phyloP scores from a whole-genome alignment of 2,888 invertebrate genomes.

The Andrena camellia region DNA sequence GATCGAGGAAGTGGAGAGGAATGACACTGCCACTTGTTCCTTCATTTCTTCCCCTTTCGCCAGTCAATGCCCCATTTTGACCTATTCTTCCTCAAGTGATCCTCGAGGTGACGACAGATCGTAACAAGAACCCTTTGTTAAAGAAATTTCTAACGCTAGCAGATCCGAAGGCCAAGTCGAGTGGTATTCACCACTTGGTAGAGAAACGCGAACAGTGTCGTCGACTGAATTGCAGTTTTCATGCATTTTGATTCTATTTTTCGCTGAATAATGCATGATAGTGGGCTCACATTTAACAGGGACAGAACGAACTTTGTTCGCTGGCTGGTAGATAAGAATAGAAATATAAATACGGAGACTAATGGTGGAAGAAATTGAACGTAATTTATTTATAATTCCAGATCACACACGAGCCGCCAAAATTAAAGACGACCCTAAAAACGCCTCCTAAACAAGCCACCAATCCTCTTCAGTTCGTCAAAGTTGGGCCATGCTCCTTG shows the following conservation, averaged over 20 bases:
- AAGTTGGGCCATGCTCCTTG: slow-evolving; percentile 94
- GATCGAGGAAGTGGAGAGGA: background rate
- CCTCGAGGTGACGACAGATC: background rate
- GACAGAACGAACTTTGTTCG: background rate
- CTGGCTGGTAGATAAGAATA: background rate
- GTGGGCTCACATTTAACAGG: too few species aligned
- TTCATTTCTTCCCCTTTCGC: background rate
- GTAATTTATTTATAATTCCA: slow-evolving; percentile 55
- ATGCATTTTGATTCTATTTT: background rate
- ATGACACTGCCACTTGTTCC: background rate
- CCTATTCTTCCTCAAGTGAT: slow-evolving; percentile 26
- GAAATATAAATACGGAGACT: background rate
- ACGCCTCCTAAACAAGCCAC: slow-evolving; percentile 93
- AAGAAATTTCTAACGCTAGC: slow-evolving; percentile 6
- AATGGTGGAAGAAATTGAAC: background rate
- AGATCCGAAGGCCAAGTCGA: background rate
- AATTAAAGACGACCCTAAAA: slow-evolving; percentile 83
- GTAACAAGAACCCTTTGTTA: background rate
- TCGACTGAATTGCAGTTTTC: background rate
- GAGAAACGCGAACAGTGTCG: background rate
- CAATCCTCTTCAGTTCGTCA: slow-evolving; percentile 95
- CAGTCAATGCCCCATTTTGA: background rate
- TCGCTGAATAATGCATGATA: too few species aligned
- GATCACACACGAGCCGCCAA: slow-evolving; percentile 83
- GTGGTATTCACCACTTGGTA: background rate